Base-by-base conservation (phyloP, 2,797 vertebrate species). In the Pangasius krempfi region DNA sequence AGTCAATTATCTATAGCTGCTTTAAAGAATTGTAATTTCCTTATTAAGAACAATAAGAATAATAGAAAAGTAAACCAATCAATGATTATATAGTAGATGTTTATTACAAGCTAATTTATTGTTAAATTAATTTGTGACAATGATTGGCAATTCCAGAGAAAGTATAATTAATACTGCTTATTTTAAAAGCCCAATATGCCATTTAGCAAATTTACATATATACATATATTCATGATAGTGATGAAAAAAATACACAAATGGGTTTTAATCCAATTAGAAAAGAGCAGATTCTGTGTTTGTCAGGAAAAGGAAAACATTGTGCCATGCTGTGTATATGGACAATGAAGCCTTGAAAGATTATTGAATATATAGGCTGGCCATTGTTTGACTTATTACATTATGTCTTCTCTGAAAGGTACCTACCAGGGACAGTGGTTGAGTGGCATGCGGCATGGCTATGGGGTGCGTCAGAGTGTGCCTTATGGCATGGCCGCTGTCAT, bases 401-500 rank as follows among this genome's bases (percentile, higher is more conserved):
- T 92, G 58, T 91, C 50, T 85, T 88, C 47, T 92, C 27, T 90
- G 72, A 60, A 91, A 99, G 98, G 98, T 87, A 99, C 98, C 1
- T 99, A 97, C 94, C 98, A 98, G 94, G 98, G 98, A 92, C 98
- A 99, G 94, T 99, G 98, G 98, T 95, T 97, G 68, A 98, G 96
- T 0, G 98, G 98, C 91, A 98, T 99, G 97, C 98, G 98, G 54
- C 98, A 99, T 60, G 98, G 98, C 64, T 99, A 98, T 2, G 98
- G 98, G 1, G 97, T 99, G 68, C 97, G 98, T 89, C 98, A 99
- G 96, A 99, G 98, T 47, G 98, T 99, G 66, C 98, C 98, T 89
- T 99, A 99, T 50, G 98, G 98, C 94, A 99, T 99, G 97, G 98
- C 98, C 12, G 98, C 98, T n/a, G 96, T 99, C 95, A 99, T 99